phyloP scores from a whole-genome alignment of 2,888 invertebrate species.

The Sipha maydis region DNA sequence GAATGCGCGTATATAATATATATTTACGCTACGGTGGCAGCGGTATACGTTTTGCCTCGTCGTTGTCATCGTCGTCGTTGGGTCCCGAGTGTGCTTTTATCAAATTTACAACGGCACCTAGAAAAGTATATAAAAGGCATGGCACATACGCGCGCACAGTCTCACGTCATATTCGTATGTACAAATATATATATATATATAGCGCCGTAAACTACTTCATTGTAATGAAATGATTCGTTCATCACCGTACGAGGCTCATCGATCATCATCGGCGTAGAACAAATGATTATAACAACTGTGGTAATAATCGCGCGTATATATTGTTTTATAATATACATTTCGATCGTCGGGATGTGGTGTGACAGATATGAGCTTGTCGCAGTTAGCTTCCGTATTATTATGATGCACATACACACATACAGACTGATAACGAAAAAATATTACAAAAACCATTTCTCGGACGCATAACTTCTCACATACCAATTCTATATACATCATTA shows the following conservation, averaged over 20 bases:
- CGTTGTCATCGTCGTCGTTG: background rate
- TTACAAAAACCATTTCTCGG: background rate
- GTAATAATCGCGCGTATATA: background rate
- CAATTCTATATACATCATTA: no score
- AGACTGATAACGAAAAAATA: background rate
- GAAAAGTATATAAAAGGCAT: background rate
- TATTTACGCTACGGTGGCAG: background rate
- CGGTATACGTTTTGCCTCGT: background rate
- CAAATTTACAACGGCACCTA: slow-evolving; percentile 5
- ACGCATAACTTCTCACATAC: background rate
- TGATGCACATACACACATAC: no score
- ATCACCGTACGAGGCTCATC: background rate
- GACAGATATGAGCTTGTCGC: background rate
- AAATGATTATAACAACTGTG: background rate
- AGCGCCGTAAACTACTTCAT: background rate
- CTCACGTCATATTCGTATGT: background rate
- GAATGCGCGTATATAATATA: background rate
- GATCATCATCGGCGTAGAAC: background rate
- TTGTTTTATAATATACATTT: no score
- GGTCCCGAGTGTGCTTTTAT: slow-evolving; percentile 35
- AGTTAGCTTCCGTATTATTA: no score
- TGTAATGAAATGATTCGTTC: background rate
- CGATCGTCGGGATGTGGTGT: no score
- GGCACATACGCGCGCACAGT: background rate
- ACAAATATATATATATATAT: background rate